Evolutionary conservation across 2,888 invertebrate species (phyloP).

Genomic region (Drosophila dives): DNA sequence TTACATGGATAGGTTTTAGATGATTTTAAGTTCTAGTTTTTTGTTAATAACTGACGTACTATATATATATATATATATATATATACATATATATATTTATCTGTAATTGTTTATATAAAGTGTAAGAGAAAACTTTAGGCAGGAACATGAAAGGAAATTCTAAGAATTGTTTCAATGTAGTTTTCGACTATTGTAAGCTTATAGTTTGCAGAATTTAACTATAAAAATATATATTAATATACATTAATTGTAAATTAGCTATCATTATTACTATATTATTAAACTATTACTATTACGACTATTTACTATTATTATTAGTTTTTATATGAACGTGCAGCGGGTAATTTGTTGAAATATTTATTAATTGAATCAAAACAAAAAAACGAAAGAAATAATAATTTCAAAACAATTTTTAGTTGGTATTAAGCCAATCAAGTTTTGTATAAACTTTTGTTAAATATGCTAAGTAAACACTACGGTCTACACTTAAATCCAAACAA

Average conservation of each 20-base stretch:
- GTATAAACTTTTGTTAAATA: slow-evolving; percentile 76
- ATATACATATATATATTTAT: not conserved
- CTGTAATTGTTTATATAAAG: slow-evolving; percentile 34
- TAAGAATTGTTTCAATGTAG: slow-evolving; percentile 71
- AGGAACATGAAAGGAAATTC: slow-evolving; percentile 46
- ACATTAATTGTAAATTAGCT: slow-evolving; percentile 53
- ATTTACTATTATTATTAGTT: slow-evolving; percentile 63
- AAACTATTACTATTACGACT: slow-evolving; percentile 49
- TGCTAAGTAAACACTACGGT: slow-evolving; percentile 56
- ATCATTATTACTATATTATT: slow-evolving; percentile 55
- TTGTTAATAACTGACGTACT: slow-evolving; percentile 56
- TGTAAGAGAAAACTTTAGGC: slow-evolving; percentile 5
- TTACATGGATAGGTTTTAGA: slow-evolving; percentile 35
- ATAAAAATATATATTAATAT: not conserved
- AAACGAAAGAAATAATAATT: slow-evolving; percentile 3
- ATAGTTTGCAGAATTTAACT: slow-evolving; percentile 66
- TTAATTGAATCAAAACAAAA: slow-evolving; percentile 54
- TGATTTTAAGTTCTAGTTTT: slow-evolving; percentile 24
- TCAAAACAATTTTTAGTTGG: slow-evolving; percentile 59
- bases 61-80: not conserved
- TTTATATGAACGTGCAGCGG: slow-evolving; percentile 55
- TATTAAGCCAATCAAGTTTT: slow-evolving; percentile 68
- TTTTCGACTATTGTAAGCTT: slow-evolving; percentile 60
- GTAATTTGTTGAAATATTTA: slow-evolving; percentile 76
- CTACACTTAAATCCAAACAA: slow-evolving; percentile 45